These are phyloP conservation scores for Cottus gobio DNA, from an alignment of 2,113 vertebrate genomes.

Conservation along the genomic window DNA sequence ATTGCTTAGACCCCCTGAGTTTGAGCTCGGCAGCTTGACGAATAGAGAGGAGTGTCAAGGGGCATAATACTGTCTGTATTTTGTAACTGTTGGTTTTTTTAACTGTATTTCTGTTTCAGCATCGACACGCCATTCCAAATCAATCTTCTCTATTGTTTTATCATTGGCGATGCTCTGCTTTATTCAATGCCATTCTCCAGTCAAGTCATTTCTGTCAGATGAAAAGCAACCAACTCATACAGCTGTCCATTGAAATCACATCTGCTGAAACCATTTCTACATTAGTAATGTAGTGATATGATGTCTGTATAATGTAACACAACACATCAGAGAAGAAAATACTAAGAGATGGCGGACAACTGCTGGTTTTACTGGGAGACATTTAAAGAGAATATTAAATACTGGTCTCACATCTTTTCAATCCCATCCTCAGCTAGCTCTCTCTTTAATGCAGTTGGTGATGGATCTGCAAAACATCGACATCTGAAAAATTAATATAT, in stretches of 20 bases:
- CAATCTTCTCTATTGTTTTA: constrained; percentile 5
- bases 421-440: constrained; percentile 10
- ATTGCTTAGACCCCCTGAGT: constrained; percentile 30
- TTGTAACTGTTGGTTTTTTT: constrained; percentile 2
- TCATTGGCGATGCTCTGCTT: not conserved
- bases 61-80: constrained; percentile 46
- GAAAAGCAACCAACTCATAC: constrained; percentile 18
- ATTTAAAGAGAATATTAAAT: constrained; percentile 47
- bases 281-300: not conserved
- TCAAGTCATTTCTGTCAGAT: not conserved
- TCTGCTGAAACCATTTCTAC: not conserved
- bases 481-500: constrained; percentile 50
- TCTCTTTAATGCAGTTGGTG: constrained; percentile 10
- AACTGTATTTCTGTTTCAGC: constrained; percentile 4
- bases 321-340: not conserved
- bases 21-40: constrained; percentile 32
- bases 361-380: constrained; percentile 28
- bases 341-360: constrained; percentile 7
- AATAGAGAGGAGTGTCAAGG: constrained; percentile 12
- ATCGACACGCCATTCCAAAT: constrained; percentile 1
- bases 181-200: not conserved
- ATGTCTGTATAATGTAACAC: not conserved
- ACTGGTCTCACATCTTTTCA: constrained; percentile 39
- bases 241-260: constrained; percentile 18
- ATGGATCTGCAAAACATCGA: constrained; percentile 49